Evolutionary conservation across 2,113 vertebrate species (phyloP).

Genomic region (Hirundichthys speculiger): DNA sequence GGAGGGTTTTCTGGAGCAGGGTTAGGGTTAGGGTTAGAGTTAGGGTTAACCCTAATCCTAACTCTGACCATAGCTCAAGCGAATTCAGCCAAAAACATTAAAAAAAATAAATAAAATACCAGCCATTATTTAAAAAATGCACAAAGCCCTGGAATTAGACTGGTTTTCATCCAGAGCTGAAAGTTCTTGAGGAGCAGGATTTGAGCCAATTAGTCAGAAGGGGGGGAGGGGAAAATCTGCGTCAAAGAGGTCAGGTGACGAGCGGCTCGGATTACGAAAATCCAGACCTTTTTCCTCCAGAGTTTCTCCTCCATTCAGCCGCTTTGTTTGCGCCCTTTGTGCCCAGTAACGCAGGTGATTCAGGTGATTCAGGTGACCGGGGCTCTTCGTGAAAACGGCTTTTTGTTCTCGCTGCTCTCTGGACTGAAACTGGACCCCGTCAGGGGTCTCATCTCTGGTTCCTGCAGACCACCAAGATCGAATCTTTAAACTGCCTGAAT

Average conservation of each 20-base stretch:
- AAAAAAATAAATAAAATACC: too few species aligned
- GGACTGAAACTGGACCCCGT: neutral
- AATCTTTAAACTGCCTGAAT: too few species aligned
- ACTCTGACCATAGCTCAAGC: too few species aligned
- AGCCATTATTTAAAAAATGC: too few species aligned
- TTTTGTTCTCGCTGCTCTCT: slow-evolving; percentile 29
- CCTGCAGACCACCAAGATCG: too few species aligned
- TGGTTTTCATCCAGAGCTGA: too few species aligned
- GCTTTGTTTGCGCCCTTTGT: slow-evolving; percentile 20
- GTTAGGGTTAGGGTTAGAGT: too few species aligned
- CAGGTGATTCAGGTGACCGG: slow-evolving; percentile 6
- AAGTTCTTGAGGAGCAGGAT: neutral
- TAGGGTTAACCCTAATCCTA: too few species aligned
- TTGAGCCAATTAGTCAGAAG: slow-evolving; percentile 1
- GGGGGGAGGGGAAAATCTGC: neutral
- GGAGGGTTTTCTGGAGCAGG: too few species aligned
- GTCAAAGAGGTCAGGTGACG: slow-evolving; percentile 55
- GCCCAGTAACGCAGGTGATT: slow-evolving; percentile 9
- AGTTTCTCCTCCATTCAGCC: neutral
- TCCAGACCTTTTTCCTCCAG: neutral
- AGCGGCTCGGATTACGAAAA: slow-evolving; percentile 56
- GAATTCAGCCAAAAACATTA: too few species aligned
- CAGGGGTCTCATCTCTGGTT: neutral
- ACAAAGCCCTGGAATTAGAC: too few species aligned
- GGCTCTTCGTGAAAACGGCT: slow-evolving; percentile 27